These are phyloP conservation scores for Dreissena polymorpha DNA, from an alignment of 1,140 invertebrate species.

Conservation along the genomic window DNA sequence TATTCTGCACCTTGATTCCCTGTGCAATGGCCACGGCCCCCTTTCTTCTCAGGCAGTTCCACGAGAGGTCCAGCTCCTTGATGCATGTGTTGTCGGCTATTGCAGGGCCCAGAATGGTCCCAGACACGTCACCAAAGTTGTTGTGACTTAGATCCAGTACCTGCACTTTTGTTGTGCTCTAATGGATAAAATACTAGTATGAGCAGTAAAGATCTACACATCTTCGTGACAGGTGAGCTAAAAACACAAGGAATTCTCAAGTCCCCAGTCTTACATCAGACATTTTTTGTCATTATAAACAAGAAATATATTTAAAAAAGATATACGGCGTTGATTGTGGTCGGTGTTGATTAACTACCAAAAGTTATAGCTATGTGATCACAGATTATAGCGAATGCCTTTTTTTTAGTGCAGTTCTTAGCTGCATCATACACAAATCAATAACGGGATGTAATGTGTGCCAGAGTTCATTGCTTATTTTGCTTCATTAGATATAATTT, in stretches of 20 bases:
- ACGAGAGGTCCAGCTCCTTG: constrained; percentile 78
- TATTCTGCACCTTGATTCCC: constrained; percentile 74
- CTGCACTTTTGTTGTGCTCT: constrained; percentile 70
- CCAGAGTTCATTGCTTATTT: too few species aligned
- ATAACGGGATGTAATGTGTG: too few species aligned
- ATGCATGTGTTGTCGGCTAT: constrained; percentile 77
- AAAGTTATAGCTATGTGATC: too few species aligned
- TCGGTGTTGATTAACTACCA: too few species aligned
- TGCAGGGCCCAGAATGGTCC: constrained; percentile 75
- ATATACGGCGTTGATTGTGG: too few species aligned
- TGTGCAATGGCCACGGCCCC: constrained; percentile 76
- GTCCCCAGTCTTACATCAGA: not conserved
- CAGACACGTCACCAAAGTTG: constrained; percentile 73
- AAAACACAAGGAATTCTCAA: not conserved
- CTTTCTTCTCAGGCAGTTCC: constrained; percentile 77
- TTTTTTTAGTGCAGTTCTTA: too few species aligned
- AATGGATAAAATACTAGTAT: constrained; percentile 25
- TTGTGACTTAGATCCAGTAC: constrained; percentile 77
- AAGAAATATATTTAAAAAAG: too few species aligned
- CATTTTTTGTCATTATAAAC: not conserved
- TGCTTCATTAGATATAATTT: too few species aligned
- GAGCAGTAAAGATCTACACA: not conserved
- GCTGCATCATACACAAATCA: too few species aligned
- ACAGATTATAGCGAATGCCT: too few species aligned
- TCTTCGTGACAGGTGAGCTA: not conserved